Evolutionary conservation across 2,113 vertebrate species (phyloP).

Genomic region (Microtus richardsoni): DNA sequence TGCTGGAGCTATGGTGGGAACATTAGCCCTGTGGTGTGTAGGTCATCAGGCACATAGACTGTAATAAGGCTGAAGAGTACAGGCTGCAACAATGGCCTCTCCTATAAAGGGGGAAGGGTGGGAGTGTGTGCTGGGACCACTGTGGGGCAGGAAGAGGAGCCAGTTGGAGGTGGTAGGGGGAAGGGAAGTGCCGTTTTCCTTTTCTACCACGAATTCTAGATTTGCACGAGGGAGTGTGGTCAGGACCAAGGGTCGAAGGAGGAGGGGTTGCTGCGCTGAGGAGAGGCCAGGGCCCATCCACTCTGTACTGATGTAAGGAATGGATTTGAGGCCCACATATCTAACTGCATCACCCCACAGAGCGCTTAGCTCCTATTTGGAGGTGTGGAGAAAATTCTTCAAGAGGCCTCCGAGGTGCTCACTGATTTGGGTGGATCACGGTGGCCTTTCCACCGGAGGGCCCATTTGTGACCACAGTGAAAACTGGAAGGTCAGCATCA

Average conservation of each 20-base stretch:
- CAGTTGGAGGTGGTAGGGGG: neutral
- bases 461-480: constrained; percentile 64
- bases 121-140: neutral
- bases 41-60: constrained; percentile 79
- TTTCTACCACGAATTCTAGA: constrained; percentile 33
- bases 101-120: neutral
- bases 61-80: constrained; percentile 75
- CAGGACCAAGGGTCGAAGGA: neutral
- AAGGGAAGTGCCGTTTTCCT: constrained; percentile 42
- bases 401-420: neutral
- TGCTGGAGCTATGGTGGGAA: neutral
- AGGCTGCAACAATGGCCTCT: constrained; percentile 41
- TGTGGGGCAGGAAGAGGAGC: neutral
- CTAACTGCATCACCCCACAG: neutral
- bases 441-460: neutral
- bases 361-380: neutral
- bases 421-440: constrained; percentile 2
- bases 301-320: neutral
- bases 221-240: constrained; percentile 43
- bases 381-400: constrained; percentile 10
- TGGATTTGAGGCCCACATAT: neutral
- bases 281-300: constrained; percentile 37
- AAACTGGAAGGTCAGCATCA: neutral
- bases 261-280: neutral
- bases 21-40: constrained; percentile 69